Percentiles rank a stretch among this genome's conserved stretches.
Conservation (phyloP, 2,113 vertebrate genomes). For the Megaceryle torquata region DNA sequence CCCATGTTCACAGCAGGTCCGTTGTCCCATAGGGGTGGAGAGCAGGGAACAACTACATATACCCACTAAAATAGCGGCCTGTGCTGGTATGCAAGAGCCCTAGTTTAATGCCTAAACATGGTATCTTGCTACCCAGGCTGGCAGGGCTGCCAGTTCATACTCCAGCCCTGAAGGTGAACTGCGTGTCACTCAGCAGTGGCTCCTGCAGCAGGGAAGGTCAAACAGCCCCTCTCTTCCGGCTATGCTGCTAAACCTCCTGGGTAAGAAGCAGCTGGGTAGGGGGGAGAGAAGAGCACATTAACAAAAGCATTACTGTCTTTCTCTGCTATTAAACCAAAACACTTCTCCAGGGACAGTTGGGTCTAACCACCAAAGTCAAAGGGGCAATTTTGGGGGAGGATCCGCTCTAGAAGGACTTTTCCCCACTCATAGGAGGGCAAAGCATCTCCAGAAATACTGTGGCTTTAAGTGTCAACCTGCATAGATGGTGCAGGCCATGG, state of each 20-base stretch:
- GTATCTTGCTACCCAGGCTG: conserved; percentile 59
- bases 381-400: not conserved
- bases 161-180: conserved; percentile 61
- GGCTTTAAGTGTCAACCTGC: not conserved
- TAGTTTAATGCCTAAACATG: conserved; percentile 62
- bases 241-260: not conserved
- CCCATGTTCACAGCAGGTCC: not conserved
- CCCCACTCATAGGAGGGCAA: not conserved
- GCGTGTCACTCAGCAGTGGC: conserved; percentile 14
- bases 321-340: not conserved
- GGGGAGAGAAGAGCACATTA: not conserved
- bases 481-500: fast-evolving
- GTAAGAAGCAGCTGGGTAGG: not conserved
- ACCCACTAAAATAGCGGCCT: conserved; percentile 59
- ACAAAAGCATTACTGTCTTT: fast-evolving
- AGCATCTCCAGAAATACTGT: not conserved
- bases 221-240: not conserved
- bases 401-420: not conserved
- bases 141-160: conserved; percentile 39
- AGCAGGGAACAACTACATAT: conserved; percentile 36
- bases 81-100: conserved; percentile 61
- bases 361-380: not conserved
- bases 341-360: not conserved
- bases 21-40: conserved; percentile 17
- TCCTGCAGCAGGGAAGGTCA: conserved; percentile 20